These are phyloP conservation scores for Harpagus bidentatus DNA, from an alignment of 2,113 vertebrate genomes.

Conservation along the genomic window DNA sequence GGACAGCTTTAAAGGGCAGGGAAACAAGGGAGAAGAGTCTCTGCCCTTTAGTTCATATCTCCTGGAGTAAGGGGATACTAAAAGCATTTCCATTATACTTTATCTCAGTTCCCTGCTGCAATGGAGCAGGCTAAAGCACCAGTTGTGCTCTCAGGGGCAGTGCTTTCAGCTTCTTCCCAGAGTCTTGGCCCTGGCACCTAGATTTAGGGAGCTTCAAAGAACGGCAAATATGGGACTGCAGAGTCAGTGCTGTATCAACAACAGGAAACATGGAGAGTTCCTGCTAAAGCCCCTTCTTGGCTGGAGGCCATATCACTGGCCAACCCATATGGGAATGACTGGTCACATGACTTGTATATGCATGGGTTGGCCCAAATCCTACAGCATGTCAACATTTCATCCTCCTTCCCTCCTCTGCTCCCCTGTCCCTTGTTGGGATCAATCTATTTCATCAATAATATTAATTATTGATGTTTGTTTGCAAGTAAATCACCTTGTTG, in stretches of 20 bases:
- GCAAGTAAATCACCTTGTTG: not conserved
- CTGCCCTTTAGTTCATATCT: not conserved
- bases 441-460: not conserved
- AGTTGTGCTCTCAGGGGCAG: not conserved
- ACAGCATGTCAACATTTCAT: not conserved
- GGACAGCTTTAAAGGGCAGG: not conserved
- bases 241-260: not conserved
- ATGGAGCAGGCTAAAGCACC: not conserved
- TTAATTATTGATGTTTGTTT: not conserved
- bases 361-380: not conserved
- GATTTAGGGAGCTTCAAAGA: not conserved
- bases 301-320: not conserved
- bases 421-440: not conserved
- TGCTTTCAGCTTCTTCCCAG: not conserved
- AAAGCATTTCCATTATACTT: not conserved
- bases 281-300: slow-evolving; percentile 38
- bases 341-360: not conserved
- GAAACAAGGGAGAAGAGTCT: not conserved
- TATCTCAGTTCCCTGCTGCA: not conserved
- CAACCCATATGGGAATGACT: not conserved
- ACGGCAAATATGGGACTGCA: not conserved
- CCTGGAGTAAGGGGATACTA: not conserved
- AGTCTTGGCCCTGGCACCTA: not conserved
- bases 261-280: not conserved
- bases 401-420: not conserved